Percentiles rank a stretch among this genome's conserved stretches.
Conservation (phyloP, 2,888 invertebrate species). For the Drosophila neonasuta region DNA sequence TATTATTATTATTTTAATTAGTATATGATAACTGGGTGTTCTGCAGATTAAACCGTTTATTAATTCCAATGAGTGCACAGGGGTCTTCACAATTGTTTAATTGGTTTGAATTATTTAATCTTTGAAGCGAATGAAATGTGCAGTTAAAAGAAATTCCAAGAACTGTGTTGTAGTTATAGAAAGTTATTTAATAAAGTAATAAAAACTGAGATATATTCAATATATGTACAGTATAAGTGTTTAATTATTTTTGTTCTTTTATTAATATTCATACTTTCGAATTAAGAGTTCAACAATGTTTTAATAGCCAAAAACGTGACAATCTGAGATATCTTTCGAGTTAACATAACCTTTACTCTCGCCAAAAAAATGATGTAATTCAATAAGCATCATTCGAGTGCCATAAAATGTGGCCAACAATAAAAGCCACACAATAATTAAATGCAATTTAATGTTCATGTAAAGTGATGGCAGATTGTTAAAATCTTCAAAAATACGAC, state of each 20-base stretch:
- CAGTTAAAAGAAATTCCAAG: not conserved
- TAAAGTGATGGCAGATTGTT: constrained; percentile 22
- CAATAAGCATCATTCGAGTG: constrained; percentile 7
- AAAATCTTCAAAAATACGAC: constrained; percentile 13
- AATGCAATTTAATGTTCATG: constrained; percentile 26
- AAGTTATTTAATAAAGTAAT: not conserved
- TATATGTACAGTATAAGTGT: too few relatives aligned
- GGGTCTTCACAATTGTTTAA: not conserved
- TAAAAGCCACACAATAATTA: constrained; percentile 6
- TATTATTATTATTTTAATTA: not conserved
- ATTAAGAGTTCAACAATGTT: too few relatives aligned
- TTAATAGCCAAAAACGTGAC: not conserved
- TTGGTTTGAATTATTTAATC: not conserved
- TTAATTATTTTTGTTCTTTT: too few relatives aligned
- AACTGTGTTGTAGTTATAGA: not conserved
- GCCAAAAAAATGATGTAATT: constrained; percentile 20
- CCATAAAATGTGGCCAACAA: constrained; percentile 19
- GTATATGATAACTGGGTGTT: not conserved
- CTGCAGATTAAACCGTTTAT: not conserved
- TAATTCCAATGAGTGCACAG: not conserved
- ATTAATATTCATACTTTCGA: too few relatives aligned
- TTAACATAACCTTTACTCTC: constrained; percentile 18
- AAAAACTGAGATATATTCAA: too few relatives aligned
- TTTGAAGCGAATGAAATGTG: not conserved
- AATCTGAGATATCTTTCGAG: not conserved